These are phyloP conservation scores for Rattus norvegicus DNA, from an alignment of 2,113 vertebrate genomes.

Conservation along the genomic window DNA sequence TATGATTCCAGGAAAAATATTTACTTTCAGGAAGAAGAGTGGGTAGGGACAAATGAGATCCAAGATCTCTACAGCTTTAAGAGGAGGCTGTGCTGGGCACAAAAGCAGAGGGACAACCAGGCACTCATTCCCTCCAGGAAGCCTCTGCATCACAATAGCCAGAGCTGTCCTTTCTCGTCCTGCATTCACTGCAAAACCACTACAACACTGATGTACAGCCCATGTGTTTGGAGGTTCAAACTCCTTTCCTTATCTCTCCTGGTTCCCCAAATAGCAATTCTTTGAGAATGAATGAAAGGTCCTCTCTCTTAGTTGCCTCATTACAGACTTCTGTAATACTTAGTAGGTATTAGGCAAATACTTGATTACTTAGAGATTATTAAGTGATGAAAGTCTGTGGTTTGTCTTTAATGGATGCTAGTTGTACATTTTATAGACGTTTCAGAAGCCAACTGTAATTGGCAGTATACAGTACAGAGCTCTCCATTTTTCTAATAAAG, in stretches of 20 bases:
- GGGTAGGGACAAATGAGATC: not conserved
- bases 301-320: not conserved
- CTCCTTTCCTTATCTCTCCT: not conserved
- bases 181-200: not conserved
- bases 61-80: not conserved
- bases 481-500: not conserved
- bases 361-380: not conserved
- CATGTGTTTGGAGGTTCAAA: not conserved
- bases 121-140: not conserved
- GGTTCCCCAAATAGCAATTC: not conserved
- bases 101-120: not conserved
- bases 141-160: not conserved
- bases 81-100: not conserved
- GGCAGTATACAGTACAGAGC: not conserved
- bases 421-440: not conserved
- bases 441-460: conserved; percentile 12
- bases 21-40: not conserved
- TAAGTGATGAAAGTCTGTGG: not conserved
- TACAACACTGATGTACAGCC: not conserved
- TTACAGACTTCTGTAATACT: not conserved
- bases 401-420: not conserved
- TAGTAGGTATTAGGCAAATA: not conserved
- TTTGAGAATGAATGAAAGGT: conserved; percentile 25
- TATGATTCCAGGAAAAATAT: conserved; percentile 26
- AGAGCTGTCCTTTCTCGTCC: not conserved